Evolutionary conservation across 1,140 invertebrate genomes (phyloP), one percentile per base, ranked within the genome.

Genomic region (Pseudomyrmex gracilis): DNA sequence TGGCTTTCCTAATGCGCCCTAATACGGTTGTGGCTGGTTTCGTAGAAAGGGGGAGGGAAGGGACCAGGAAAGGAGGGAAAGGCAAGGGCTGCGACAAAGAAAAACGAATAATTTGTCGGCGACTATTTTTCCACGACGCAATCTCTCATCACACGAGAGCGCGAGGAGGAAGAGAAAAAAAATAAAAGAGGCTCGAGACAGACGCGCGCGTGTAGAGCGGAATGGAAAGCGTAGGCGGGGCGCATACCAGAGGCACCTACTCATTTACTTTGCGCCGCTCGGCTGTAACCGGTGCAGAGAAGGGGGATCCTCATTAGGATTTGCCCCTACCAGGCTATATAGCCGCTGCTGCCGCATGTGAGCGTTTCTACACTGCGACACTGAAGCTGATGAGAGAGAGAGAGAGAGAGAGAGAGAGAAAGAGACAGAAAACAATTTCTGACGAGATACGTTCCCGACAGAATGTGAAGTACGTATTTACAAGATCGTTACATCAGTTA

Each of bases 161-260:
- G n/a, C 71, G 13, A 58, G 22, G 61, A 43, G 13, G 64, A 34
- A 66, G 15, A 49, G 17, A 34, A 24, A 74, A 57, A 15, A 49
- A 71, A 17, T 64, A 68, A 5, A 64, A 20, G 34, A 2, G 51
- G 15, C 77, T 70, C 71, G 24, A 64, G 70, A 9, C 49, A 17
- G 77, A 78, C 34, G 5, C 34, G 34, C 34, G 68, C 87, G 91
- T 82, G 73, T 85, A 47, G 58, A 78, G 73, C 85, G 85, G 61
- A 91, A 85, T 91, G 90, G 88, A 91, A 90, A 91, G 91, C 90
- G 92, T 93, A 91, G 92, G 92, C 92, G 92, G 91, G 91, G 90
- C 90, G 83, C 92, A 92, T 92, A 92, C 90, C 91, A 90, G 87
- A 91, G 89, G 92, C 92, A 93, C 92, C 92, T 93, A 92, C 91